These are phyloP conservation scores for Pangasius mekongensis DNA, from an alignment of 2,797 vertebrate genomes.

Conservation along the genomic window DNA sequence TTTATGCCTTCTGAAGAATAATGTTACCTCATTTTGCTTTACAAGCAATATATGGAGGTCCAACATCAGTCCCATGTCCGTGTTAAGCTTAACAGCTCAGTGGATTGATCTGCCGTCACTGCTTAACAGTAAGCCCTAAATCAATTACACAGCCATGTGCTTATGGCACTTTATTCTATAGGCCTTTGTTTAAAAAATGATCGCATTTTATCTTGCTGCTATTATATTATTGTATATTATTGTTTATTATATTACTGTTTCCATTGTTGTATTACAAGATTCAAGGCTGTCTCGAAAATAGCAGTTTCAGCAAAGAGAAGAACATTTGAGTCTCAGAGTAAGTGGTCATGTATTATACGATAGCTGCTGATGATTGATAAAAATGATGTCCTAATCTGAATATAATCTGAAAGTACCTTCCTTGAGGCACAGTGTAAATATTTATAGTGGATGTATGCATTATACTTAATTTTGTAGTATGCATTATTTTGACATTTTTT, in stretches of 20 bases:
- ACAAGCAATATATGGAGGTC: slow-evolving; percentile 1
- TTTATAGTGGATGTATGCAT: background rate
- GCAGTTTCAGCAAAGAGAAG: background rate
- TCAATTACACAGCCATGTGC: background rate
- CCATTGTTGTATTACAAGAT: background rate
- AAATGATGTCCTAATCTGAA: slow-evolving; percentile 1
- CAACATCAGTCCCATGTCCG: background rate
- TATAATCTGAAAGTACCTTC: slow-evolving; percentile 14
- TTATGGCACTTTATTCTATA: background rate
- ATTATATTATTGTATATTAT: background rate
- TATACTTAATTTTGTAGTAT: background rate
- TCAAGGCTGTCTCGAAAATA: background rate
- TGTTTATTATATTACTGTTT: background rate
- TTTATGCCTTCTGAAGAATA: background rate
- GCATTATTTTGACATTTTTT: background rate
- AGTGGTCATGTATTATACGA: background rate
- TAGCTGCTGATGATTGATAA: background rate
- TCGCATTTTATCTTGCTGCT: background rate
- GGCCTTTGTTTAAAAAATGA: background rate
- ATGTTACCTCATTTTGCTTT: background rate
- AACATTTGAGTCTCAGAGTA: background rate
- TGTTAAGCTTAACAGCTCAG: background rate
- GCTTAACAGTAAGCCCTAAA: slow-evolving; percentile 9
- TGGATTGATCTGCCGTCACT: background rate
- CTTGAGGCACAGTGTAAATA: background rate